phyloP scores from a whole-genome alignment of 2,797 vertebrate genomes.

The Bovichtus diacanthus region DNA sequence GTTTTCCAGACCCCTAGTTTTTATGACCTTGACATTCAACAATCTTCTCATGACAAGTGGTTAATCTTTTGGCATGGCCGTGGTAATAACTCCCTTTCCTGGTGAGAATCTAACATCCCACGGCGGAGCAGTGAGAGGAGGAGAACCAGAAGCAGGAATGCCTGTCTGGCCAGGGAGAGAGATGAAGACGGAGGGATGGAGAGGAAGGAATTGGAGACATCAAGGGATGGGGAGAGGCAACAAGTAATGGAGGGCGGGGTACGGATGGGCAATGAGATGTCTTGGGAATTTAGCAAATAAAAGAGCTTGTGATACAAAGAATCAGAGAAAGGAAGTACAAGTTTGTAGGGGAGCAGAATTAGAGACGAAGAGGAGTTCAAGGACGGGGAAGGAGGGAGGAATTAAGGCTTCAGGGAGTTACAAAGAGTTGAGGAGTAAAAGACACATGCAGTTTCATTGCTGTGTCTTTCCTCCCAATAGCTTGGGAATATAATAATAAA shows the following conservation, averaged over 20 bases:
- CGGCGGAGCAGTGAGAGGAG: constrained; percentile 52
- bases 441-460: constrained; percentile 26
- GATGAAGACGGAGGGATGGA: constrained; percentile 54
- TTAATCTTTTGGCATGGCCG: constrained; percentile 69
- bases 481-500: constrained; percentile 51
- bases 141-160: constrained; percentile 58
- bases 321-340: constrained; percentile 19
- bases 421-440: constrained; percentile 29
- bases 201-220: constrained; percentile 50
- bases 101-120: constrained; percentile 74
- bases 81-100: constrained; percentile 69
- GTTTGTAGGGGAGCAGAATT: constrained; percentile 25
- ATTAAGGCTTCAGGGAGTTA: constrained; percentile 33
- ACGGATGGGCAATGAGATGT: constrained; percentile 46
- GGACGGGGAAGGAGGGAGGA: constrained; percentile 28
- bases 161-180: constrained; percentile 44
- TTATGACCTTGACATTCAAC: constrained; percentile 83
- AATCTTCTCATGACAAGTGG: constrained; percentile 78
- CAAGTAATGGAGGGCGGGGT: constrained; percentile 40
- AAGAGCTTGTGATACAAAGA: constrained; percentile 39
- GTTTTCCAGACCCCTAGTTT: constrained; percentile 78
- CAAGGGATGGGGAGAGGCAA: constrained; percentile 62
- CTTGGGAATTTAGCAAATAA: constrained; percentile 59
- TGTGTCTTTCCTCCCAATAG: constrained; percentile 29
- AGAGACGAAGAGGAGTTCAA: constrained; percentile 58